These are phyloP conservation scores for Alauda arvensis DNA, from an alignment of 2,797 vertebrate species.

Conservation along the genomic window DNA sequence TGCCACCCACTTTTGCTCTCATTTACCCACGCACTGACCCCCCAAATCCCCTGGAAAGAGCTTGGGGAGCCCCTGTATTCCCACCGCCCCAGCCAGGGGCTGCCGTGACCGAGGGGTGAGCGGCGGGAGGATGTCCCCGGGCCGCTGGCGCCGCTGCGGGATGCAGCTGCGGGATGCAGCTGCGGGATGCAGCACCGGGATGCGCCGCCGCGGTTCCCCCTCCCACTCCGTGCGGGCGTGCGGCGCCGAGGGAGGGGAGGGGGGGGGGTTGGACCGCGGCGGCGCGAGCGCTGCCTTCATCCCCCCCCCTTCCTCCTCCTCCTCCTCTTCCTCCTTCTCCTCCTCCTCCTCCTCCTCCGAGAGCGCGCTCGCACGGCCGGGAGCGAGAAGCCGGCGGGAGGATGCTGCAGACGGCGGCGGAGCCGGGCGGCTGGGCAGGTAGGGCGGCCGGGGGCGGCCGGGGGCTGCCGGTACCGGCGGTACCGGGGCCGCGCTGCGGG, in stretches of 20 bases:
- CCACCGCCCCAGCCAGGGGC: background rate
- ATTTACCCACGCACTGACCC: background rate
- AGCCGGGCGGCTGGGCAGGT: constrained; percentile 54
- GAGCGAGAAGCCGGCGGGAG: constrained; percentile 23
- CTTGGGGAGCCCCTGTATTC: background rate
- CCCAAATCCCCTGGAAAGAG: accelerated
- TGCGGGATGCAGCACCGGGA: background rate
- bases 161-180: background rate
- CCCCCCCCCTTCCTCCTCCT: background rate
- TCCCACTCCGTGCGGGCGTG: background rate
- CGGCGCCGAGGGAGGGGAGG: background rate
- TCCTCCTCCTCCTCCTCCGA: background rate
- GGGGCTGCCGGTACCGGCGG: background rate
- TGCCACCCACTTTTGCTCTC: background rate
- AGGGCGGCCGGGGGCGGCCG: background rate
- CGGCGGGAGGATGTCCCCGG: background rate
- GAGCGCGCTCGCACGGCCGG: constrained; percentile 32
- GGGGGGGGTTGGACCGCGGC: background rate
- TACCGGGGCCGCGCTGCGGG: background rate
- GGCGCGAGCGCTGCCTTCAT: constrained; percentile 23
- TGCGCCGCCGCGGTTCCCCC: background rate
- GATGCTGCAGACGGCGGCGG: constrained; percentile 44
- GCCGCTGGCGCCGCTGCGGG: background rate
- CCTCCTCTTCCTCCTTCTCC: background rate
- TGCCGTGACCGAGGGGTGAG: too few relatives aligned